These are phyloP conservation scores for Porites lutea DNA, from an alignment of 64 coral and sea anemone genomes.

Conservation along the genomic window DNA sequence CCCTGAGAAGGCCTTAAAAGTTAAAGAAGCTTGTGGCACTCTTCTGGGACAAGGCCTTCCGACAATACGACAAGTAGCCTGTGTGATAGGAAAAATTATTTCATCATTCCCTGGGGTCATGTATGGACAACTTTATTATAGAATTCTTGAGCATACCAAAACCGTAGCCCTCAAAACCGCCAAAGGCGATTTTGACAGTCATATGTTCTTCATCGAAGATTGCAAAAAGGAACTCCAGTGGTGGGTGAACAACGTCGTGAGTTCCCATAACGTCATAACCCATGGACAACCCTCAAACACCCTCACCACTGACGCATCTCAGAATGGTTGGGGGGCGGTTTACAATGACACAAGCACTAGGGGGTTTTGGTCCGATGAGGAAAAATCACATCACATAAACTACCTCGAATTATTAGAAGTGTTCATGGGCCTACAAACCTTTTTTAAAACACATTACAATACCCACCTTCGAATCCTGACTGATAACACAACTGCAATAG, in stretches of 20 bases:
- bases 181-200: constrained; percentile 12
- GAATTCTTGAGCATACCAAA: constrained; percentile 20
- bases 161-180: constrained; percentile 12
- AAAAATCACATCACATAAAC: constrained; percentile 68
- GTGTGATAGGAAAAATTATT: constrained; percentile 46
- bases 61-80: constrained; percentile 18
- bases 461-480: constrained; percentile 40
- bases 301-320: constrained; percentile 66
- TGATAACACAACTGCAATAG: constrained; percentile 61
- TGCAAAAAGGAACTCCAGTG: constrained; percentile 6
- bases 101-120: background rate
- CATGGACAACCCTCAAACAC: constrained; percentile 47
- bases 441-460: background rate
- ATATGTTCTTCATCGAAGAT: background rate
- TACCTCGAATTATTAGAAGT: constrained; percentile 61
- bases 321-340: constrained; percentile 58
- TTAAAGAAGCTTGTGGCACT: background rate
- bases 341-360: constrained; percentile 43
- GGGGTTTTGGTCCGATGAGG: constrained; percentile 48
- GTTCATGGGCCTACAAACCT: constrained; percentile 53
- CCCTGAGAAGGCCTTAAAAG: constrained; percentile 15
- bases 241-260: background rate
- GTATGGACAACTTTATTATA: constrained; percentile 3
- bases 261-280: constrained; percentile 31
- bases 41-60: background rate